A percentile compares a stretch with the other conserved stretches of the same genome.
These are phyloP conservation scores for Meliscaeva auricollis DNA, from an alignment of 2,888 invertebrate genomes.

Conservation along the genomic window DNA sequence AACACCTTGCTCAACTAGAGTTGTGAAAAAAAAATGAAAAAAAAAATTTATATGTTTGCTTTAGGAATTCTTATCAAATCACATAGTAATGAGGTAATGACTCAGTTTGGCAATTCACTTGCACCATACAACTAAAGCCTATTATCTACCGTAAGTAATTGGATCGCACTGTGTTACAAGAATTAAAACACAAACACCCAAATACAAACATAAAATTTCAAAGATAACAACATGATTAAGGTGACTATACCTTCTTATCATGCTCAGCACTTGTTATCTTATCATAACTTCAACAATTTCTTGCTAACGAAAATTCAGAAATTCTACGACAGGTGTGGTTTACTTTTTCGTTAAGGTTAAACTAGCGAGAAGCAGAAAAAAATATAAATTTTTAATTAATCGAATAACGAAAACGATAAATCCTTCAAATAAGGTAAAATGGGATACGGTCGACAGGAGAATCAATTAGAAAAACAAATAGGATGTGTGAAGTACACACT, in stretches of 20 bases:
- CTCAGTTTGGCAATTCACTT: slow-evolving; percentile 61
- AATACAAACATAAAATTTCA: background rate
- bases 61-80: slow-evolving; percentile 37
- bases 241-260: slow-evolving; percentile 59
- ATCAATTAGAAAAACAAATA: slow-evolving; percentile 90
- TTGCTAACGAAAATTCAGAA: slow-evolving; percentile 47
- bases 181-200: slow-evolving; percentile 25
- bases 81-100: slow-evolving; percentile 24
- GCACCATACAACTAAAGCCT: slow-evolving; percentile 17
- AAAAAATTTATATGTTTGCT: slow-evolving; percentile 43
- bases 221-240: slow-evolving; percentile 42
- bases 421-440: slow-evolving; percentile 75
- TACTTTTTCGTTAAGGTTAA: slow-evolving; percentile 35
- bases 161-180: slow-evolving; percentile 47
- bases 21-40: no score
- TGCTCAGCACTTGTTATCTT: slow-evolving; percentile 57
- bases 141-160: slow-evolving; percentile 2
- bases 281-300: slow-evolving; percentile 35
- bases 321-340: slow-evolving; percentile 70
- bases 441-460: slow-evolving; percentile 80
- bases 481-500: slow-evolving; percentile 92
- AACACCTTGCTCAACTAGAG: slow-evolving; percentile 25
- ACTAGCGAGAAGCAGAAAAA: slow-evolving; percentile 17
- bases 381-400: slow-evolving; percentile 1
- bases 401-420: slow-evolving; percentile 61